These are phyloP conservation scores for Agrypnus murinus DNA, from an alignment of 2,888 invertebrate species.

Conservation along the genomic window DNA sequence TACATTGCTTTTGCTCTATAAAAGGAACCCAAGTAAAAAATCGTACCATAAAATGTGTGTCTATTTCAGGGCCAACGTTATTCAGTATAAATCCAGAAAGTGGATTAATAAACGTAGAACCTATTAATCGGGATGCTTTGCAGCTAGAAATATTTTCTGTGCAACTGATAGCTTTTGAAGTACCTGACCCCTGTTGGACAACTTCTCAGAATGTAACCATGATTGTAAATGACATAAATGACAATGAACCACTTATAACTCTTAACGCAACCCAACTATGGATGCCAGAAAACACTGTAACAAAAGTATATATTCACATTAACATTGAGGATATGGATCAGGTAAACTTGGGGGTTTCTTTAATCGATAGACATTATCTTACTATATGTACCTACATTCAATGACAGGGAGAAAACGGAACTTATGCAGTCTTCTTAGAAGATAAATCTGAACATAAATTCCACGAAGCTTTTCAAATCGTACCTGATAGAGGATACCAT, in stretches of 20 bases:
- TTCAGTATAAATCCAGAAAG: slow-evolving; percentile 58
- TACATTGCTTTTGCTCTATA: too few species aligned
- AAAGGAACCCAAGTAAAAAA: too few species aligned
- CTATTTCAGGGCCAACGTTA: slow-evolving; percentile 10
- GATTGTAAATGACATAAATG: slow-evolving; percentile 77
- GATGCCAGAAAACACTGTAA: slow-evolving; percentile 75
- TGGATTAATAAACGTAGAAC: slow-evolving; percentile 63
- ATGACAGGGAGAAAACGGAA: slow-evolving; percentile 79
- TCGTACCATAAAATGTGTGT: too few species aligned
- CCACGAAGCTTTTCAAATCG: slow-evolving; percentile 75
- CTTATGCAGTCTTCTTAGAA: slow-evolving; percentile 72
- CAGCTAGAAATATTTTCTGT: slow-evolving; percentile 61
- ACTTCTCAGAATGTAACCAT: slow-evolving; percentile 62
- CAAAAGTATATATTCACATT: slow-evolving; percentile 72
- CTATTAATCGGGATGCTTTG: slow-evolving; percentile 68
- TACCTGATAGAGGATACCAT: slow-evolving; percentile 78
- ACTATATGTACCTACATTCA: too few species aligned
- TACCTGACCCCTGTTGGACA: slow-evolving; percentile 55
- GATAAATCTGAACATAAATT: slow-evolving; percentile 58
- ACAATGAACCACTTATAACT: slow-evolving; percentile 76
- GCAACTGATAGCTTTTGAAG: slow-evolving; percentile 66
- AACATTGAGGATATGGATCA: slow-evolving; percentile 69
- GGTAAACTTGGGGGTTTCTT: slow-evolving; percentile 62
- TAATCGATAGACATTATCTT: background rate
- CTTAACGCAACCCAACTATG: slow-evolving; percentile 63